Evolutionary conservation across 2,888 invertebrate species (phyloP).

Genomic region (Trachelus troglodyta): DNA sequence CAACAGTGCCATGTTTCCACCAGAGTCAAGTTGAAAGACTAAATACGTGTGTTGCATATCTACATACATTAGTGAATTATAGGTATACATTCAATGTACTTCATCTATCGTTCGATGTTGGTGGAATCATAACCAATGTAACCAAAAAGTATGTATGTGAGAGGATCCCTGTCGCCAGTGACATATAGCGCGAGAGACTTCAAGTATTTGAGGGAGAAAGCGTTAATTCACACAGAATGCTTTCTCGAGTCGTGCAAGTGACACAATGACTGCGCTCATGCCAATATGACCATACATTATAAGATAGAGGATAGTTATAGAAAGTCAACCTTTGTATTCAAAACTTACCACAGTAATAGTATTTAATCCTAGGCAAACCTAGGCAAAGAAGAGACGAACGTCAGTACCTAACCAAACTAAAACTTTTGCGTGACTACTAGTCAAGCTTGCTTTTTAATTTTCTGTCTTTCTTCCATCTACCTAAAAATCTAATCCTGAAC

Average conservation of each 20-base stretch:
- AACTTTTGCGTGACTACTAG: constrained; percentile 17
- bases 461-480: neutral
- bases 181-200: neutral
- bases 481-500: neutral
- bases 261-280: neutral
- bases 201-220: neutral
- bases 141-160: neutral
- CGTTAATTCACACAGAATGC: neutral
- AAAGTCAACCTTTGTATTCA: constrained; percentile 10
- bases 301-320: neutral
- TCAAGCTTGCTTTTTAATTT: neutral
- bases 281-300: neutral
- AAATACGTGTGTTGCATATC: no score
- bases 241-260: neutral
- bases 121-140: neutral
- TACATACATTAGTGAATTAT: no score
- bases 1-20: no score
- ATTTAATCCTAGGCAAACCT: constrained; percentile 76
- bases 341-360: constrained; percentile 75
- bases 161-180: neutral
- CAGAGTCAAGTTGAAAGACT: no score
- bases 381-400: constrained; percentile 49
- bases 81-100: no score
- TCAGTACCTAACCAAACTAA: constrained; percentile 23
- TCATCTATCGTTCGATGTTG: no score